Evolutionary conservation across 2,113 vertebrate species (phyloP), one percentile per base, ranked within the genome.

Genomic region (Crotalus viridis): DNA sequence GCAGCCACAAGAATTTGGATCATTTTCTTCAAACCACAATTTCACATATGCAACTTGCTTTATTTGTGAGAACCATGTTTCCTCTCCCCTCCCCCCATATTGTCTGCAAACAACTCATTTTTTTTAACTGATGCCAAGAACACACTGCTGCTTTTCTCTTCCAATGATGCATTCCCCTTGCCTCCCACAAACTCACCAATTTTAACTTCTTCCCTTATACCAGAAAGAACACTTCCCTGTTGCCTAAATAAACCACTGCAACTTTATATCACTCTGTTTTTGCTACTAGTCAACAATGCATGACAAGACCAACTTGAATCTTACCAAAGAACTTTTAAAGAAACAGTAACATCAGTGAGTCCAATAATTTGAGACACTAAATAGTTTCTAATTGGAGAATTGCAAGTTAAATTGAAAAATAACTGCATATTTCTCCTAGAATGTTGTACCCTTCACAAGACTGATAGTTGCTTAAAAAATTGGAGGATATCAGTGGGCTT

Each of bases 21-120:
- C 39, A 13, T 93, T 93, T 92, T 94, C 89, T 26, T 81, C 64
- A 93, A 92, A 94, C 54, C 57, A 90, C 89, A 52, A 61, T 94
- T 94, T 95, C 92, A 94, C 91, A 94, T 61, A 85, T 94, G 95
- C 43, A 93, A 87, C 43, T 59, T 55, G 10, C 10, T 85, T 51
- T 33, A 19, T 51, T 74, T 56, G 4, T n/a, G 8, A n/a, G 12
- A 93, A 56, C 56, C 21, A 85, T 86, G 74, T 4, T 86, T 93
- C 59, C 24, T 51, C 19, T 69, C 46, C 39, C 55, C 6, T 6
- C 59, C 24, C 24, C 12, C 12, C 61, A 28, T 6, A 6, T n/a
- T 48, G 22, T 48, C 51, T 21, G 15, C 61, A n/a, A 26, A 33
- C 85, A 87, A 87, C 3, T 39, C 33, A 8, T 81, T 39, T 39